Percentiles rank a stretch among this genome's conserved stretches.
phyloP scores from a whole-genome alignment of 2,797 vertebrate species.

The Limnodromus scolopaceus region DNA sequence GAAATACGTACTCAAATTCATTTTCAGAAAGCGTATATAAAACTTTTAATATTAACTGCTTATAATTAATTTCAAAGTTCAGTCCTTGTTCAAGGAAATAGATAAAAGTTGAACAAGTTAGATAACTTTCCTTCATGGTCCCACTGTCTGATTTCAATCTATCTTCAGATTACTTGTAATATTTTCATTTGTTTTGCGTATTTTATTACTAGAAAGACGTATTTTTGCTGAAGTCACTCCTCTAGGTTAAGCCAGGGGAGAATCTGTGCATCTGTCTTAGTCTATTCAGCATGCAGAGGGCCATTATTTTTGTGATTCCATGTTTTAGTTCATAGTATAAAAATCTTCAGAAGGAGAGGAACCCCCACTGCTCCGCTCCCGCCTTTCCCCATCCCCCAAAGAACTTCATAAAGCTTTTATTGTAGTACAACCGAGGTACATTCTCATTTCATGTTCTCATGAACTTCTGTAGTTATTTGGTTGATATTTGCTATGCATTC shows the following conservation, averaged over 20 bases:
- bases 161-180: background rate
- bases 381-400: background rate
- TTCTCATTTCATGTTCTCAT: background rate
- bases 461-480: background rate
- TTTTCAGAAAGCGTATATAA: background rate
- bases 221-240: background rate
- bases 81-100: background rate
- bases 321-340: background rate
- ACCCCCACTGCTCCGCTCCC: background rate
- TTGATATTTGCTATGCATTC: background rate
- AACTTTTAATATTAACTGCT: background rate
- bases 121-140: background rate
- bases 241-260: background rate
- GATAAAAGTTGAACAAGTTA: background rate
- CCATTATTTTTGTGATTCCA: background rate
- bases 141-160: background rate
- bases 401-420: constrained; percentile 52
- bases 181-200: background rate
- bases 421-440: background rate
- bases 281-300: background rate
- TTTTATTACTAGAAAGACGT: background rate
- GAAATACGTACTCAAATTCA: background rate
- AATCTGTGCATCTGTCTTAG: background rate
- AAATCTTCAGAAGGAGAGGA: background rate
- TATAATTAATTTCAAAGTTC: background rate